These are phyloP conservation scores for Sebastes nivosus DNA, from an alignment of 2,797 vertebrate genomes.

Conservation along the genomic window DNA sequence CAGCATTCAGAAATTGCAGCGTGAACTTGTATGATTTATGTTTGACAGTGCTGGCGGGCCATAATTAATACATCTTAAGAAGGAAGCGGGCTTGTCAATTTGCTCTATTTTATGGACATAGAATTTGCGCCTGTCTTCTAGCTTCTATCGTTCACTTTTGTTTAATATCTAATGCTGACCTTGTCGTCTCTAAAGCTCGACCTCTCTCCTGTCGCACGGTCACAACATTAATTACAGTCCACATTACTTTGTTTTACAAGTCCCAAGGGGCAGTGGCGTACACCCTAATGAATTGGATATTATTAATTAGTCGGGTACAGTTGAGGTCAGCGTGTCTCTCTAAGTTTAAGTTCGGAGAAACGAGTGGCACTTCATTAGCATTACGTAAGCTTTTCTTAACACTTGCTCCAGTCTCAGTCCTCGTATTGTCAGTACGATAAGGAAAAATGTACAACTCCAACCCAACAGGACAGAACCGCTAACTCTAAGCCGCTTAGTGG, in stretches of 20 bases:
- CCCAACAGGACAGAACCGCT: too few species aligned
- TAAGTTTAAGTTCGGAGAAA: conserved; percentile 9
- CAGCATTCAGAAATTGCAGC: too few species aligned
- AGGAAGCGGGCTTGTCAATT: background rate
- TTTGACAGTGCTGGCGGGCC: background rate
- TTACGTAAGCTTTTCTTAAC: background rate
- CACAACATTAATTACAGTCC: conserved; percentile 31
- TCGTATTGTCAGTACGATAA: background rate
- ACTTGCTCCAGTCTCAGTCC: background rate
- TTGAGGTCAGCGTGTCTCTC: conserved; percentile 40
- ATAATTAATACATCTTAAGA: background rate
- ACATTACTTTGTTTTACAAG: conserved; percentile 22
- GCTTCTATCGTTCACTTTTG: background rate
- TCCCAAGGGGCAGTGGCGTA: background rate
- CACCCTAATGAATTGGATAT: conserved; percentile 17
- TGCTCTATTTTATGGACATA: background rate
- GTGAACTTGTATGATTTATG: too few species aligned
- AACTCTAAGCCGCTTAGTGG: too few species aligned
- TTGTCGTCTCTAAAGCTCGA: conserved; percentile 9
- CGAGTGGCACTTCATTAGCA: conserved; percentile 2
- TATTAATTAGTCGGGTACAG: conserved; percentile 34
- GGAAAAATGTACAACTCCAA: background rate
- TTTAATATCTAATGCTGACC: conserved; percentile 1
- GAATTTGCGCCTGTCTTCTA: background rate
- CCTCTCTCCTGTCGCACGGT: conserved; percentile 7